A percentile compares a stretch with the other conserved stretches of the same genome.
Conservation (phyloP, 2,888 invertebrate species). For the Lycophotia porphyrea region DNA sequence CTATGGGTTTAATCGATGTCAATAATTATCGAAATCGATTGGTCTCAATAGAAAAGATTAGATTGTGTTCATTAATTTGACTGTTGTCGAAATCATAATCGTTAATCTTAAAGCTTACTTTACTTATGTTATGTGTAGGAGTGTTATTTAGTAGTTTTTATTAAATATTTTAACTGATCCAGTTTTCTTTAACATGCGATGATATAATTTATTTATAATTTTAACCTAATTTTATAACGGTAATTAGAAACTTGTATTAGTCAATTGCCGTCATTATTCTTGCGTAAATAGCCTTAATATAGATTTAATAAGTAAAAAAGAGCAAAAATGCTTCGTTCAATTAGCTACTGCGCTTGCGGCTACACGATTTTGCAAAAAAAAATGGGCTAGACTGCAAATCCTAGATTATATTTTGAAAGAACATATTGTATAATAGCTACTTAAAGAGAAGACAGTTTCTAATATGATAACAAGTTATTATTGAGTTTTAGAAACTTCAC, state of each 20-base stretch:
- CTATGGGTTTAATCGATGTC: constrained; percentile 26
- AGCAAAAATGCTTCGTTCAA: constrained; percentile 41
- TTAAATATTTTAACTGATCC: not conserved
- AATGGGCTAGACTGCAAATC: constrained; percentile 64
- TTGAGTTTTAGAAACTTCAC: constrained; percentile 24
- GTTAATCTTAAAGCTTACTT: constrained; percentile 37
- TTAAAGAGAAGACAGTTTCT: constrained; percentile 54
- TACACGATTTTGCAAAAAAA: constrained; percentile 59
- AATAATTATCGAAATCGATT: constrained; percentile 38
- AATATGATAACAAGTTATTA: constrained; percentile 4
- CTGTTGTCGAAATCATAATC: constrained; percentile 39
- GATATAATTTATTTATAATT: constrained; percentile 10
- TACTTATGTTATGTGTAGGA: constrained; percentile 31
- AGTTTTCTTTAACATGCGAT: constrained; percentile 15
- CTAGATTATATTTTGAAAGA: constrained; percentile 52
- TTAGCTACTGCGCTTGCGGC: constrained; percentile 52
- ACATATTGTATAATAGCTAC: constrained; percentile 50
- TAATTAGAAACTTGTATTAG: not conserved
- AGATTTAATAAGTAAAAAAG: constrained; percentile 37
- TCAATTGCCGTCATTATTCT: constrained; percentile 16
- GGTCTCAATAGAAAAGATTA: constrained; percentile 20
- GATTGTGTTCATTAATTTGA: constrained; percentile 34
- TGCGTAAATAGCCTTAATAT: constrained; percentile 22
- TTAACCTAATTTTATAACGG: not conserved
- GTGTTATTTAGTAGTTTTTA: constrained; percentile 31